Base-by-base conservation (phyloP, 2,888 invertebrate species). In the Molorchus minor region DNA sequence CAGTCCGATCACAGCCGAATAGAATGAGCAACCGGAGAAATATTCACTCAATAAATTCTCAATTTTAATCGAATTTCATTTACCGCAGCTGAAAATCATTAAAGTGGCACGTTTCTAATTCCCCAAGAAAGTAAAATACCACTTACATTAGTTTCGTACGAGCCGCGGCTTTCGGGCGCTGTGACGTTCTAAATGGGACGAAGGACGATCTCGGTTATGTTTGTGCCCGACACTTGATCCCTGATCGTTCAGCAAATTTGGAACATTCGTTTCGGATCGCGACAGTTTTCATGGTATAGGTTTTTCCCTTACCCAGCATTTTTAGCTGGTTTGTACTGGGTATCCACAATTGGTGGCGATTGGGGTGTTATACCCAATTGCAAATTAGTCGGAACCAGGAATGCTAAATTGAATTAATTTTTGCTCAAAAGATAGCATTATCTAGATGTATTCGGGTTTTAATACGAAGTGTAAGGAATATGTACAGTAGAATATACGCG, bases 211-310 rank as follows among this genome's bases (percentile, higher is more conserved):
- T 52, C 52, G 52, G 47, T 41, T 53, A 57, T 21, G n/a, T 56
- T 56, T 47, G 41, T 40, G 56, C 41, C 56, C 47, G 56, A 56
- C 49, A 43, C 33, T 43, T 43, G 49, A 46, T 56, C 52, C 41
- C 52, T 44, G 66, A 63, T 65, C 66, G 68, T 67, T 71, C 67
- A 30, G 65, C 65, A 73, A 74, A 73, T 73, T 68, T 69, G 60
- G 61, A 70, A 65, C 69, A 70, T 72, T 73, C 66, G 70, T 72
- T 71, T 68, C 71, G 70, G 71, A 72, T 74, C 73, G 69, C 66
- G 67, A 64, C 62, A 59, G 58, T 65, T 64, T 57, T 57, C 56
- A 53, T 54, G 55, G 54, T n/a, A 55, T 35, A 35, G 45, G 33
- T 13, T 54, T 43, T 43, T 29, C 21, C 44, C 30, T 53, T 55